Base-by-base conservation (phyloP, 2,797 vertebrate species). In the Todus mexicanus region DNA sequence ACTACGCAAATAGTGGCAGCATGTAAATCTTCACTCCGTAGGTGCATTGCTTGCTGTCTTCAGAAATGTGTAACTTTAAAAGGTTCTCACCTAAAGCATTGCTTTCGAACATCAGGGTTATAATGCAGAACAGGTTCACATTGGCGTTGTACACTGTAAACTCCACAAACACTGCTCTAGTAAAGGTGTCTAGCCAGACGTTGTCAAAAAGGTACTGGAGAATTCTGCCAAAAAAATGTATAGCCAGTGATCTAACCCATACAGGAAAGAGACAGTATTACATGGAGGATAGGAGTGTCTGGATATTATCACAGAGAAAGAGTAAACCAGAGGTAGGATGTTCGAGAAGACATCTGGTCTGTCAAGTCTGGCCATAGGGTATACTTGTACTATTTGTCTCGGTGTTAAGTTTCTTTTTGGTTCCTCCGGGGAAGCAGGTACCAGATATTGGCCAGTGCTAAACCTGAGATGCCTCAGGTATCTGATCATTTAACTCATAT, bases 101-200 rank as follows among this genome's bases (percentile, higher is more conserved):
- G 81, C 98, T 99, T 97, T 99, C 99, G 91, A 99, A 98, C 84
- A 98, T 98, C 83, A 99, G 97, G 10, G 96, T 98, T 90, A 98
- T 96, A 37, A 98, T 98, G 96, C 99, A 99, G 97, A 99, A 99
- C 73, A 99, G 98, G 97, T 99, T 99, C 95, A 99, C 98, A 0
- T 99, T 99, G 83, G 99, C 98, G 5, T 99, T 99, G 97, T 99
- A 99, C 92, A 99, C 98, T 2, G 98, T 99, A 94, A 99, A 99
- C 97, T 99, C 99, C 71, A 99, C 98, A 96, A 99, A 99, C 91
- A 99, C 95, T 1, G 98, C 99, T 93, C 99, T 98, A 13, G 99
- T 99, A 95, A 98, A 98, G 70, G 96, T 90, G 65, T 99, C 99
- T 87, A 99, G 95, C 99, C 99, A 99, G 63, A 97, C 95, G 25